phyloP scores from a whole-genome alignment of 2,888 invertebrate species.

The Dexiosoma caninum region DNA sequence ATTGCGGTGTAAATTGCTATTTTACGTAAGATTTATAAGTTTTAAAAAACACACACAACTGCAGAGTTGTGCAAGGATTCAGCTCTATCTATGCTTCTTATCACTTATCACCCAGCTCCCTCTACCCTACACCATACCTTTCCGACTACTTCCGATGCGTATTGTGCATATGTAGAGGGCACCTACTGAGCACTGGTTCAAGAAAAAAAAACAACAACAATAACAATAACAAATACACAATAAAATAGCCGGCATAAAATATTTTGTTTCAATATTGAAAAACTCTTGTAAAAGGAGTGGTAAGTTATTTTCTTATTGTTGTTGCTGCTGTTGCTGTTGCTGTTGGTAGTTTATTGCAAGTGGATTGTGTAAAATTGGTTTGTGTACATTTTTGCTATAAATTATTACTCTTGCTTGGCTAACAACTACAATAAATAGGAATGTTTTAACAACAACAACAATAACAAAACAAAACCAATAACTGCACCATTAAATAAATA shows the following conservation, averaged over 20 bases:
- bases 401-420: slow-evolving; percentile 26
- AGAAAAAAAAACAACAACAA: slow-evolving; percentile 21
- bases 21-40: too few species aligned
- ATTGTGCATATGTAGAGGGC: too few species aligned
- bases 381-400: slow-evolving; percentile 7
- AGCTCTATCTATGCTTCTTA: too few species aligned
- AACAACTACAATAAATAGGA: slow-evolving; percentile 20
- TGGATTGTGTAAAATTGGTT: slow-evolving; percentile 36
- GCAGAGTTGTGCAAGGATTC: too few species aligned
- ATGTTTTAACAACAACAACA: slow-evolving; percentile 2
- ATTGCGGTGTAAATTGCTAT: too few species aligned
- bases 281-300: slow-evolving; percentile 13
- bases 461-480: not conserved
- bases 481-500: not conserved
- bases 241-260: slow-evolving; percentile 30
- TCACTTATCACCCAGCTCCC: too few species aligned
- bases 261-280: not conserved
- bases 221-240: not conserved
- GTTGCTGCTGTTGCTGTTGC: not conserved
- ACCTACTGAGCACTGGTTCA: too few species aligned
- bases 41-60: too few species aligned
- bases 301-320: not conserved
- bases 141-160: too few species aligned
- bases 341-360: not conserved
- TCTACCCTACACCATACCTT: too few species aligned